Percentiles rank a stretch among this genome's conserved stretches.
Evolutionary conservation across 2,888 invertebrate genomes (phyloP).

Genomic region (Orthosia incerta): DNA sequence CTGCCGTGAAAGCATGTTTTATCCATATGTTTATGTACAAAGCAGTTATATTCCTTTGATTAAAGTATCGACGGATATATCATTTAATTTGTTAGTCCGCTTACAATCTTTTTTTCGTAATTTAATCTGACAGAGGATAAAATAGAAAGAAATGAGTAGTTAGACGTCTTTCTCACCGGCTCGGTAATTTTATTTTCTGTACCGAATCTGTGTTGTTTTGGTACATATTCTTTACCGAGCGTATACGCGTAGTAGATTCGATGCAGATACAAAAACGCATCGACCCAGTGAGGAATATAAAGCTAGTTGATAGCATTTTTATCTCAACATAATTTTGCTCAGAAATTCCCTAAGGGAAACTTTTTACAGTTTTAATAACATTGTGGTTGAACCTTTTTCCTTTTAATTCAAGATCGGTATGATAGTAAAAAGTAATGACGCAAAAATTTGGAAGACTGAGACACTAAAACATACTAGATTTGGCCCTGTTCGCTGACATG

Average conservation of each 20-base stretch:
- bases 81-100: not conserved
- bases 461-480: conserved; percentile 24
- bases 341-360: not conserved
- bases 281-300: too few relatives aligned
- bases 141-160: too few relatives aligned
- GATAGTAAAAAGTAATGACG: conserved; percentile 39
- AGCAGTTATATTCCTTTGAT: too few relatives aligned
- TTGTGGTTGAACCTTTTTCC: not conserved
- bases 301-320: not conserved
- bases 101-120: not conserved
- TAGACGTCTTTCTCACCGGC: too few relatives aligned
- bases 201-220: too few relatives aligned
- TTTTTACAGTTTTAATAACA: not conserved
- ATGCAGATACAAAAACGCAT: too few relatives aligned
- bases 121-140: not conserved
- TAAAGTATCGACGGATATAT: too few relatives aligned
- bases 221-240: too few relatives aligned
- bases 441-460: conserved; percentile 21
- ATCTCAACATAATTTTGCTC: not conserved
- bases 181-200: too few relatives aligned
- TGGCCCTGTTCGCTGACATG: conserved; percentile 30
- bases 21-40: too few relatives aligned
- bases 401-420: conserved; percentile 4
- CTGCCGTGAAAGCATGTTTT: too few relatives aligned
- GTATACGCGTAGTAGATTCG: too few relatives aligned